Conservation (phyloP, 2,888 invertebrate genomes). For the Galerucella nymphaeae region DNA sequence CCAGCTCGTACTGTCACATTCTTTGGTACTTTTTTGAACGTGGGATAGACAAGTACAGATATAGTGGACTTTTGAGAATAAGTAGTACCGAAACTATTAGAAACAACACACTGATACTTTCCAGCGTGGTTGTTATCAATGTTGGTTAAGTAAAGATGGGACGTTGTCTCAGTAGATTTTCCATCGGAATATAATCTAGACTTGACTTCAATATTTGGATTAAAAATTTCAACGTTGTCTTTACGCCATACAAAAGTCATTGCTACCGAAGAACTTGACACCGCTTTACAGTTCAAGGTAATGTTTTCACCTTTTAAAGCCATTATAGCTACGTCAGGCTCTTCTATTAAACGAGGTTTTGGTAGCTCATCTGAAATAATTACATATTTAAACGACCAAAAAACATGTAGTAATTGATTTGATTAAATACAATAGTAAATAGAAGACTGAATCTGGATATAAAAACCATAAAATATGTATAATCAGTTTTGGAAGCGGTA, state of each 20-base stretch:
- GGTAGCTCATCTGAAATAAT: slow-evolving; percentile 75
- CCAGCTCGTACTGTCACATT: slow-evolving; percentile 89
- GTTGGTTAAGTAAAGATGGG: slow-evolving; percentile 78
- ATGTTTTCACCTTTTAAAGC: slow-evolving; percentile 91
- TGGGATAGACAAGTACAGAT: slow-evolving; percentile 88
- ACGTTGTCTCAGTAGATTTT: slow-evolving; percentile 76
- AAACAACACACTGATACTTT: slow-evolving; percentile 92
- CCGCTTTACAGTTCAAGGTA: slow-evolving; percentile 84
- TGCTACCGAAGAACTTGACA: slow-evolving; percentile 79
- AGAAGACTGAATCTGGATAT: no score
- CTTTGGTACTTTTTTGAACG: slow-evolving; percentile 84
- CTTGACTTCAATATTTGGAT: slow-evolving; percentile 53
- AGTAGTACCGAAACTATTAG: slow-evolving; percentile 88
- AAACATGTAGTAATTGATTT: no score
- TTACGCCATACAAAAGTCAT: slow-evolving; percentile 90
- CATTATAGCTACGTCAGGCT: slow-evolving; percentile 83
- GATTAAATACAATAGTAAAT: no score
- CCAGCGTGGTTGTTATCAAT: slow-evolving; percentile 86
- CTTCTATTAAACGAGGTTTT: slow-evolving; percentile 85
- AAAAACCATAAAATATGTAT: no score
- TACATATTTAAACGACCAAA: slow-evolving; percentile 1
- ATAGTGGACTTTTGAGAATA: slow-evolving; percentile 89
- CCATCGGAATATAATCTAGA: slow-evolving; percentile 65
- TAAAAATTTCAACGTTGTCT: slow-evolving; percentile 76
- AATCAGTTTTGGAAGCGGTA: slow-evolving; percentile 31